Conservation (phyloP, 2,888 invertebrate species). For the Iselma pallidipennis region DNA sequence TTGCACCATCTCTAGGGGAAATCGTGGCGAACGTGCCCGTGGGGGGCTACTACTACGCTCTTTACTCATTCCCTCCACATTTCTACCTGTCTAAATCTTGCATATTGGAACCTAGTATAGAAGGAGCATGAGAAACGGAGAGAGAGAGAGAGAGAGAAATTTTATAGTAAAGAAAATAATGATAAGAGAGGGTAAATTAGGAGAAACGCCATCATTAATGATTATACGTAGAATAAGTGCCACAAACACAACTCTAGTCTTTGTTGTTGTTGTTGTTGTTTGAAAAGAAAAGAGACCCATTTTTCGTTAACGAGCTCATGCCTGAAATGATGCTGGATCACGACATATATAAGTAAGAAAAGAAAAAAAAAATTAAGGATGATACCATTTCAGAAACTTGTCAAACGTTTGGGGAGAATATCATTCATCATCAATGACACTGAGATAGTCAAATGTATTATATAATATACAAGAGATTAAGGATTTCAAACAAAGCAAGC, state of each 20-base stretch:
- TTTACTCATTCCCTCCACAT: not conserved
- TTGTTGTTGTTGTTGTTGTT: slow-evolving; percentile 6
- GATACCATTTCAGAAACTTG: not conserved
- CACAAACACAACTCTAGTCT: slow-evolving; percentile 37
- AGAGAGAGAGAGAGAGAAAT: not conserved
- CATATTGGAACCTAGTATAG: too few species aligned
- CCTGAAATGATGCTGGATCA: slow-evolving; percentile 9
- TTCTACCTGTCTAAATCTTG: not conserved
- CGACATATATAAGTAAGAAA: not conserved
- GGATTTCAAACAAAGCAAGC: too few species aligned
- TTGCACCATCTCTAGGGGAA: not conserved
- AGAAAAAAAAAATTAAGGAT: not conserved
- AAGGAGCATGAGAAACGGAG: not conserved
- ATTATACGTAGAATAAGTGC: slow-evolving; percentile 40
- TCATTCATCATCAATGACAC: too few species aligned
- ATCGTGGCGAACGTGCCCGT: not conserved
- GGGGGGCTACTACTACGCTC: not conserved
- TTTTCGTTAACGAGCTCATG: slow-evolving; percentile 17
- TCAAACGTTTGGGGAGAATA: not conserved
- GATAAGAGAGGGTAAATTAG: slow-evolving; percentile 33
- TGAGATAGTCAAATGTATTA: too few species aligned
- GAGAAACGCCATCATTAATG: slow-evolving; percentile 36
- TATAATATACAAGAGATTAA: too few species aligned
- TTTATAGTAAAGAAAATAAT: slow-evolving; percentile 7
- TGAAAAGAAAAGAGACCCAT: slow-evolving; percentile 12